Evolutionary conservation across 2,113 vertebrate species (phyloP), one percentile per base, ranked within the genome.

Genomic region (Pyrgilauda ruficollis): DNA sequence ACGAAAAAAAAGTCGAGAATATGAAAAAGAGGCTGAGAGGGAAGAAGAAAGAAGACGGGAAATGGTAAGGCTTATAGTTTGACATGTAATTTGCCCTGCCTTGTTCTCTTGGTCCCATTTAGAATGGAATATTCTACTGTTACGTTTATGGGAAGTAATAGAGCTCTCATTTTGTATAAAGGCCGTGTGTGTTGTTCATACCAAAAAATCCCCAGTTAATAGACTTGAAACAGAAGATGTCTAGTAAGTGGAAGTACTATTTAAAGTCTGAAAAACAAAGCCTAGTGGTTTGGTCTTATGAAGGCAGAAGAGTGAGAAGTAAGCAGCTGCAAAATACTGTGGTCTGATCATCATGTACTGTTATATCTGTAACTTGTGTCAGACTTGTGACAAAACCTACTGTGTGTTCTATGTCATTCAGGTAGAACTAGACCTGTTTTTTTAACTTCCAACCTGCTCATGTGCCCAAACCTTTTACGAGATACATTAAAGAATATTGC

Each of bases 41-140:
- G 99, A 99, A 91, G 99, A 99, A 75, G 99, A 99, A 97, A 98
- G 99, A 79, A 97, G 99, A 47, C 97, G 99, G 93, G 99, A 99
- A 96, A 99, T 98, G 98, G 98, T 99, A 98, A 97, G 96, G 74
- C 77, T 86, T 39, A 23, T 8, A 49, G 12, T 76, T 80, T n/a
- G 46, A 35, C 30, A 16, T 73, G 30, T 73, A 4, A 13, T n/a
- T 69, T 84, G 64, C 6, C 16, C 37, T 9, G 4, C 7, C 8
- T 62, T 78, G 8, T 88, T 93, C 20, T 89, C 59, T 15, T 15
- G 55, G 24, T 80, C 26, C 24, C 9, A 13, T 66, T 59, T 83
- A 61, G 43, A 89, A 53, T 47, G 24, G 27, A 77, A 52, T 44
- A 24, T 47, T 81, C 6, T 70, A 7, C 37, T 85, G 13, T 12